These are phyloP conservation scores for Colletes collaris DNA, from an alignment of 2,888 invertebrate genomes.

Conservation along the genomic window DNA sequence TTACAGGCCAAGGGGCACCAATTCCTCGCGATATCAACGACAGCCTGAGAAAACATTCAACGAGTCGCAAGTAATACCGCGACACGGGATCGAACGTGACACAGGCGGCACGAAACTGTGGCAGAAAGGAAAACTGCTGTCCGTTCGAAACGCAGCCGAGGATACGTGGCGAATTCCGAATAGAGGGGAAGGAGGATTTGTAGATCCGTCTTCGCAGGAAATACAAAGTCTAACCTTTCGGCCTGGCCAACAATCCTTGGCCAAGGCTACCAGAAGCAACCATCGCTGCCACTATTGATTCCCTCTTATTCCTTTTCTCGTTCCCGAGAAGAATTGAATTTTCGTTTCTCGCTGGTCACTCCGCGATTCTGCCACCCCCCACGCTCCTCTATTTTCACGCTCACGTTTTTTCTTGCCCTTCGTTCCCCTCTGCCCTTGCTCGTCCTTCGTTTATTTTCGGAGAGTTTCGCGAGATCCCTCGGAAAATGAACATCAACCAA, in stretches of 20 bases:
- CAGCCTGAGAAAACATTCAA: conserved; percentile 20
- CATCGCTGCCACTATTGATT: conserved; percentile 75
- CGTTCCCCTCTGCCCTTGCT: not conserved
- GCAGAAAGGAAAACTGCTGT: conserved; percentile 61
- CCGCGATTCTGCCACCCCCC: conserved; percentile 66
- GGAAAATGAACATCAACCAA: no score
- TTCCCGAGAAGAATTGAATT: conserved; percentile 79
- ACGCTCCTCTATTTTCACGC: conserved; percentile 45
- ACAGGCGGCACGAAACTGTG: not conserved
- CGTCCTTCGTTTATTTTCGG: no score
- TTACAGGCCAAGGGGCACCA: no score
- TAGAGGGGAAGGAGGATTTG: conserved; percentile 71
- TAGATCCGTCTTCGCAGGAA: conserved; percentile 78
- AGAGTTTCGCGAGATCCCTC: no score
- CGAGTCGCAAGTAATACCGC: conserved; percentile 22
- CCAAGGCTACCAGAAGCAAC: conserved; percentile 59
- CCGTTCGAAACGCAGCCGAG: conserved; percentile 49
- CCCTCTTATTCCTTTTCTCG: conserved; percentile 70
- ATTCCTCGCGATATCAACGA: conserved; percentile 13
- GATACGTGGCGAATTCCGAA: conserved; percentile 50
- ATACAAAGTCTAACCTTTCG: conserved; percentile 70
- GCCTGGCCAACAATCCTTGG: conserved; percentile 47
- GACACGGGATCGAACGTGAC: conserved; percentile 37
- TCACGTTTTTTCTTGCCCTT: not conserved
- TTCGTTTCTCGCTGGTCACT: conserved; percentile 71